Conservation (phyloP, 2,888 invertebrate genomes). For the Patella caerulea region DNA sequence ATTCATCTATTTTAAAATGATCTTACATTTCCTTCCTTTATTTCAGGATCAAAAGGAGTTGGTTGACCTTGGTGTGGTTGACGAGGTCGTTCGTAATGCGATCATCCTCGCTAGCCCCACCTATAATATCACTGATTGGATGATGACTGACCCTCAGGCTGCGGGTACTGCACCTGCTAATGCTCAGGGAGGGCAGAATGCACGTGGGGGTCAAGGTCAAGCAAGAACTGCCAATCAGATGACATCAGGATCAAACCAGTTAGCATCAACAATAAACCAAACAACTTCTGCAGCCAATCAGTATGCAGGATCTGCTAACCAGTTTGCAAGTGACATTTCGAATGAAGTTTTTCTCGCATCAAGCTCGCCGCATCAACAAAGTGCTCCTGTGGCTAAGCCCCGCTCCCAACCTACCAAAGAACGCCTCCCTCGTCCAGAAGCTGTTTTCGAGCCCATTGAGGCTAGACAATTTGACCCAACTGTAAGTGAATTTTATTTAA, state of each 20-base stretch:
- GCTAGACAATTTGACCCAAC: constrained; percentile 32
- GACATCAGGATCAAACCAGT: constrained; percentile 8
- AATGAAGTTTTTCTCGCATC: constrained; percentile 3
- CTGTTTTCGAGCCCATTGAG: constrained; percentile 37
- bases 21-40: background rate
- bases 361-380: constrained; percentile 10
- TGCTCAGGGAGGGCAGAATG: constrained; percentile 20
- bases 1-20: background rate
- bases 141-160: constrained; percentile 21
- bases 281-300: constrained; percentile 14
- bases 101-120: constrained; percentile 58
- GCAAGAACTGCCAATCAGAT: constrained; percentile 26
- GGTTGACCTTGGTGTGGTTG: constrained; percentile 60
- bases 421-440: constrained; percentile 21
- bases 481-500: constrained; percentile 30
- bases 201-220: constrained; percentile 25
- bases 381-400: background rate
- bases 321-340: constrained; percentile 10
- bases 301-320: constrained; percentile 13
- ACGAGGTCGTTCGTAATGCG: constrained; percentile 60
- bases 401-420: background rate
- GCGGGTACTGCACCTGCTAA: constrained; percentile 7
- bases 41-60: constrained; percentile 57
- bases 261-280: constrained; percentile 24
- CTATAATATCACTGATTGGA: constrained; percentile 53